Evolutionary conservation across 2,888 invertebrate species (phyloP).

Genomic region (Litoditis marina): DNA sequence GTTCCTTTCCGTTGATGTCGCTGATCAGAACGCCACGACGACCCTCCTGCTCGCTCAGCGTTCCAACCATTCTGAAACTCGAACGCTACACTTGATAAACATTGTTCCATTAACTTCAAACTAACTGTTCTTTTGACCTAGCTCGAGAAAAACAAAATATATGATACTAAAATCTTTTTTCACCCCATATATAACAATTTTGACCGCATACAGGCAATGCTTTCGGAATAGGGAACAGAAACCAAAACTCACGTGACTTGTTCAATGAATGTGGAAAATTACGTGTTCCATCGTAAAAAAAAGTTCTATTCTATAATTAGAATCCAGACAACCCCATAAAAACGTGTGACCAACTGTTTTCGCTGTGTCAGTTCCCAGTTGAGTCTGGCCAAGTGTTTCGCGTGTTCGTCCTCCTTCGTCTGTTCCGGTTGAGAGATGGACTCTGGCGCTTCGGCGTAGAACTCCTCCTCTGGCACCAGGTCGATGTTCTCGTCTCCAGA

Average conservation of each 20-base stretch:
- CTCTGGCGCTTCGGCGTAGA: slow-evolving; percentile 34
- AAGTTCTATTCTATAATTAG: neutral
- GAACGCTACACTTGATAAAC: too few relatives aligned
- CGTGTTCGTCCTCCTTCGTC: slow-evolving; percentile 40
- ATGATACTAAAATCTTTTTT: too few relatives aligned
- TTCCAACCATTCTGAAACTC: slow-evolving; percentile 36
- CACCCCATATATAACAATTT: too few relatives aligned
- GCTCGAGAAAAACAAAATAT: too few relatives aligned
- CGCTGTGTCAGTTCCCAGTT: slow-evolving; percentile 45
- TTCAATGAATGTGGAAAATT: too few relatives aligned
- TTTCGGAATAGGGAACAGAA: too few relatives aligned
- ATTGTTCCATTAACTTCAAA: too few relatives aligned
- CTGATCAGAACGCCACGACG: slow-evolving; percentile 44
- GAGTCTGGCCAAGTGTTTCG: slow-evolving; percentile 43
- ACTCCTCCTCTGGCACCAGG: slow-evolving; percentile 45
- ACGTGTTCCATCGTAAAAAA: neutral
- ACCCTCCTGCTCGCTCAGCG: slow-evolving; percentile 44
- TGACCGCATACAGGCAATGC: too few relatives aligned
- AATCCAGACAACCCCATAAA: too few relatives aligned
- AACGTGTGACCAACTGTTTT: slow-evolving; percentile 33
- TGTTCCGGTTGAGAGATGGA: slow-evolving; percentile 22
- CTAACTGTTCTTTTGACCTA: too few relatives aligned
- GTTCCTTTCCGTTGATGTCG: slow-evolving; percentile 51
- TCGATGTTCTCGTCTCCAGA: slow-evolving; percentile 46
- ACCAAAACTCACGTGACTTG: too few relatives aligned